Evolutionary conservation across 2,888 invertebrate genomes (phyloP), one percentile per base, ranked within the genome.

Genomic region (Synanthedon andrenaeformis): DNA sequence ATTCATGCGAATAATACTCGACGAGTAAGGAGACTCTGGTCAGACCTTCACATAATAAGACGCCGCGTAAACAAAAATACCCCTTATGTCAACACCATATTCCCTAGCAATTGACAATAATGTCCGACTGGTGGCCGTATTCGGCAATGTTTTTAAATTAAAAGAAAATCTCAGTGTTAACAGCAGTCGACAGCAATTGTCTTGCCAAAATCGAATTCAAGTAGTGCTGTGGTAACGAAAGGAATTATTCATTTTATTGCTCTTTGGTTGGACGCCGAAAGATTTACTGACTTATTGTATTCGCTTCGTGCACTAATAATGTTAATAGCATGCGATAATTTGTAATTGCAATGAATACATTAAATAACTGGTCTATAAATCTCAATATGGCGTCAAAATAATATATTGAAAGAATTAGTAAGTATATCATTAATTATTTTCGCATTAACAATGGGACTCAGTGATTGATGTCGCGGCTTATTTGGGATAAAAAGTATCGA

Each of bases 201-300:
- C 56, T 65, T 61, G 60, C 70, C 67, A 67, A 73, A 74, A 68
- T 59, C 53, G 54, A 51, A 49, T 49, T 19, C 6, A n/a, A 12
- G 45, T 45, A 4, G 13, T 45, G 45, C 45, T 13, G 45, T 45
- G 45, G 13, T 49, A 17, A 49, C 23, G 23, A 49, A 49, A 49
- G 17, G 49, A 49, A 49, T 49, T 49, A 45, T 45, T 45, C 45
- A 45, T 13, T 49, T 45, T 49, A 49, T 49, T 49, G 49, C 13
- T n/a, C 45, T 45, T 49, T 49, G 4, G 19, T 19, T 19, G 59
- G 56, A 55, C 55, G 56, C 51, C 57, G 58, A 57, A 62, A 63
- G 65, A 72, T 72, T 74, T 74, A 76, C 71, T 57, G 67, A 61
- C 65, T 35, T 62, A 76, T 76, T 76, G 71, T 74, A 63, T 62